Percentiles rank a stretch among this genome's conserved stretches.
Evolutionary conservation across 1,140 invertebrate species (phyloP).

Genomic region (Olivierus martensii): DNA sequence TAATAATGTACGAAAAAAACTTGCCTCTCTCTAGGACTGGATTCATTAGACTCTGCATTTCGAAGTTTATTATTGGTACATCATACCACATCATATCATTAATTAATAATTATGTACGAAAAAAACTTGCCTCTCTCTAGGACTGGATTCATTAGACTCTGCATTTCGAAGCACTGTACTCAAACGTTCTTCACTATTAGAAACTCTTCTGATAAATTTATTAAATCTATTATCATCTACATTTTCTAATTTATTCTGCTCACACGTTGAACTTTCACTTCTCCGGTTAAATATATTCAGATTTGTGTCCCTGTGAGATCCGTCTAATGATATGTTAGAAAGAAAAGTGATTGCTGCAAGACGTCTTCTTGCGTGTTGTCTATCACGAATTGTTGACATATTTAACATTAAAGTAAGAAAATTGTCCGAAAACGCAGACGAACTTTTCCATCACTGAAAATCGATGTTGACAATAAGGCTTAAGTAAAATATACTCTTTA

Average conservation of each 20-base stretch:
- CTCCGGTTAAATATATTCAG: constrained; percentile 31
- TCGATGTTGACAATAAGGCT: no score
- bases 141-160: neutral
- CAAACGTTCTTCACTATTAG: constrained; percentile 1
- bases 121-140: constrained; percentile 7
- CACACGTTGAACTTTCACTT: no score
- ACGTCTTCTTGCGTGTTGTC: constrained; percentile 16
- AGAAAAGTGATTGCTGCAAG: constrained; percentile 10
- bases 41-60: constrained; percentile 1
- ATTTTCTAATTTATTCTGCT: neutral
- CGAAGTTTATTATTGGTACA: no score
- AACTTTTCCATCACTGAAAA: no score
- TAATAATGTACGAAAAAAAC: no score
- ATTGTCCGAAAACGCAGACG: no score
- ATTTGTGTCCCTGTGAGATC: constrained; percentile 70
- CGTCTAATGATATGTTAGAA: constrained; percentile 73
- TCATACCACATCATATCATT: no score
- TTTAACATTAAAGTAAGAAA: no score
- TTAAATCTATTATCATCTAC: neutral
- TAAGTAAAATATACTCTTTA: no score
- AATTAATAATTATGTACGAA: no score
- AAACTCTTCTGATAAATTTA: neutral
- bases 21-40: constrained; percentile 10
- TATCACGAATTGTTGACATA: constrained; percentile 20
- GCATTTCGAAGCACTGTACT: constrained; percentile 1